phyloP scores from a whole-genome alignment of 2,888 invertebrate genomes.

The Hartigia nigra region DNA sequence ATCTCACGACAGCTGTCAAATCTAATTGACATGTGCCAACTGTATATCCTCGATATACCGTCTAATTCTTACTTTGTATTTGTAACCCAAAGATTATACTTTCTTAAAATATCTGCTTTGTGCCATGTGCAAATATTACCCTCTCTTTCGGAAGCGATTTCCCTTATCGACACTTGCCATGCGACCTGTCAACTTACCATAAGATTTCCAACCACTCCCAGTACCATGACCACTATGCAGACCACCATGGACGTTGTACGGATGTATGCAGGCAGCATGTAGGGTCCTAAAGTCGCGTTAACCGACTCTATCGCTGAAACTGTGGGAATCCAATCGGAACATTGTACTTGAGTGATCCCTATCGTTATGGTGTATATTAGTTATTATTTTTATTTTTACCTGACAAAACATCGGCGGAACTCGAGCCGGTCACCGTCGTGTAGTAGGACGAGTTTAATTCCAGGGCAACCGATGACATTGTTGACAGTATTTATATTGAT shows the following conservation, averaged over 20 bases:
- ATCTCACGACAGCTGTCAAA: neutral
- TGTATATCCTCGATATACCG: neutral
- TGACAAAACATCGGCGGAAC: slow-evolving; percentile 49
- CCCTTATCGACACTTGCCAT: neutral
- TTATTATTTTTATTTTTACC: slow-evolving; percentile 35
- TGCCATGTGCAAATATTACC: neutral
- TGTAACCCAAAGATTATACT: neutral
- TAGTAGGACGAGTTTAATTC: slow-evolving; percentile 57
- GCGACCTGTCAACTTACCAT: slow-evolving; percentile 70
- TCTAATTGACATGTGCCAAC: neutral
- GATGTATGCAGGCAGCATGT: slow-evolving; percentile 83
- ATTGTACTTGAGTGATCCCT: neutral
- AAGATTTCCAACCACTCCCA: slow-evolving; percentile 92
- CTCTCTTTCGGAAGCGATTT: neutral
- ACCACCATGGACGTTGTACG: slow-evolving; percentile 88
- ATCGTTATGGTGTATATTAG: neutral
- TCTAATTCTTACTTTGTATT: neutral
- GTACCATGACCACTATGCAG: slow-evolving; percentile 87
- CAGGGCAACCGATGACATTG: slow-evolving; percentile 50
- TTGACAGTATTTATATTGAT: slow-evolving; percentile 46
- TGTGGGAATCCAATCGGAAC: neutral
- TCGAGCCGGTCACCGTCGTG: slow-evolving; percentile 49
- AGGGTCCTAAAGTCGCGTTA: slow-evolving; percentile 52
- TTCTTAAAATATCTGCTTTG: neutral
- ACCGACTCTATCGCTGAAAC: slow-evolving; percentile 50